phyloP scores from a whole-genome alignment of 2,113 vertebrate species.

The Trematocara marginatum region DNA sequence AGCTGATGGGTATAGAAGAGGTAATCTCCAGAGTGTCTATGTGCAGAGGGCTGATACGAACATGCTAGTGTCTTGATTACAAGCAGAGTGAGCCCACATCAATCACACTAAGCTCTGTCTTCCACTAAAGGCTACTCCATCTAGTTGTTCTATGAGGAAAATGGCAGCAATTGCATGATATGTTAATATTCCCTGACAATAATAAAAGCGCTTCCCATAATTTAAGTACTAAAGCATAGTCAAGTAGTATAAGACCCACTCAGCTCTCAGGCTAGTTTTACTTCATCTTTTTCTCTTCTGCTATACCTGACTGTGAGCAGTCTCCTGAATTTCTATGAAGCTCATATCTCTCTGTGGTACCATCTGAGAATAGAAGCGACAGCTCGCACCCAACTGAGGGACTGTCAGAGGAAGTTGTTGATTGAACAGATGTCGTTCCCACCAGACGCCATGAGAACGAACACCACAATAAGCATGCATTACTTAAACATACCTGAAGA shows the following conservation, averaged over 20 bases:
- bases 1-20: slow-evolving; percentile 62
- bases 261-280: slow-evolving; percentile 20
- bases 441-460: slow-evolving; percentile 32
- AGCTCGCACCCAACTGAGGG: slow-evolving; percentile 46
- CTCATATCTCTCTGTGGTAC: slow-evolving; percentile 41
- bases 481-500: slow-evolving; percentile 63
- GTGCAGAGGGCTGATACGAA: slow-evolving; percentile 34
- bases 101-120: slow-evolving; percentile 24
- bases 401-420: slow-evolving; percentile 67
- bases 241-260: slow-evolving; percentile 24
- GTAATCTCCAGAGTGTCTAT: slow-evolving; percentile 43
- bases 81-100: slow-evolving; percentile 25
- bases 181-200: slow-evolving; percentile 48
- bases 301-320: slow-evolving; percentile 33
- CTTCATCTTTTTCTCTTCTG: slow-evolving; percentile 25
- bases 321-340: slow-evolving; percentile 61
- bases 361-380: slow-evolving; percentile 55
- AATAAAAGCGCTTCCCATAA: slow-evolving; percentile 46
- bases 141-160: slow-evolving; percentile 17
- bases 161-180: neutral
- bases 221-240: slow-evolving; percentile 41
- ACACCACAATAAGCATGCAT: slow-evolving; percentile 50
- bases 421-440: slow-evolving; percentile 65
- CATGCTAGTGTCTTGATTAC: slow-evolving; percentile 50
- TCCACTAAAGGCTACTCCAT: slow-evolving; percentile 3